A percentile compares a stretch with the other conserved stretches of the same genome.
Evolutionary conservation across 1,140 invertebrate genomes (phyloP).

Genomic region (Temnothorax longispinosus): DNA sequence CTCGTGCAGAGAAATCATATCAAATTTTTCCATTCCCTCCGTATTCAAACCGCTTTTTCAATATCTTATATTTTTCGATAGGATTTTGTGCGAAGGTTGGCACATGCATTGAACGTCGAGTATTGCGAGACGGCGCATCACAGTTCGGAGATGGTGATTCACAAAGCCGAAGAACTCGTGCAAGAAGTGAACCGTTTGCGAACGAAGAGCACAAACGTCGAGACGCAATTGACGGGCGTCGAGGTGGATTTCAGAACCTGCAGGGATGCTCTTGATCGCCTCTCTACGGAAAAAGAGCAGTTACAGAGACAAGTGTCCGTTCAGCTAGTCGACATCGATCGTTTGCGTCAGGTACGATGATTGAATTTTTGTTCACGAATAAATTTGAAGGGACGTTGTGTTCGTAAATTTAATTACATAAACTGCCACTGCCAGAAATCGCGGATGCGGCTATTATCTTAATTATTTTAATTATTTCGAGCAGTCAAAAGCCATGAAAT

Average conservation of each 20-base stretch:
- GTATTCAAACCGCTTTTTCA: not conserved
- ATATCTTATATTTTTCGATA: constrained; percentile 74
- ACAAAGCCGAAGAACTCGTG: constrained; percentile 90
- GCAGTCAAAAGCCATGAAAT: not conserved
- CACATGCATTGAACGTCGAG: constrained; percentile 89
- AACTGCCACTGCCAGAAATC: not conserved
- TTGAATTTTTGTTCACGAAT: not conserved
- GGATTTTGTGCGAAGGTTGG: constrained; percentile 90
- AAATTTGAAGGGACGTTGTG: not conserved
- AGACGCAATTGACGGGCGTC: constrained; percentile 87
- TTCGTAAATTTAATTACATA: not conserved
- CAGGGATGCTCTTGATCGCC: constrained; percentile 88
- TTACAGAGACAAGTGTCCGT: constrained; percentile 89
- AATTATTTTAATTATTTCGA: not conserved
- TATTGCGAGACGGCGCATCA: constrained; percentile 86
- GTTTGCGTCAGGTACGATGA: constrained; percentile 86
- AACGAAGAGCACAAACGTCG: constrained; percentile 86
- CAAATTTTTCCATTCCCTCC: not conserved
- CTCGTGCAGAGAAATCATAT: not conserved
- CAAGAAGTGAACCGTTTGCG: constrained; percentile 87
- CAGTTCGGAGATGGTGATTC: constrained; percentile 89
- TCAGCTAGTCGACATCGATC: constrained; percentile 89
- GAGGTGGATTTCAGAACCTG: constrained; percentile 89
- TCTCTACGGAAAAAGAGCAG: constrained; percentile 89
- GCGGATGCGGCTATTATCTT: not conserved